Base-by-base conservation (phyloP, 2,888 invertebrate species). In the Mesorhabditis belari region DNA sequence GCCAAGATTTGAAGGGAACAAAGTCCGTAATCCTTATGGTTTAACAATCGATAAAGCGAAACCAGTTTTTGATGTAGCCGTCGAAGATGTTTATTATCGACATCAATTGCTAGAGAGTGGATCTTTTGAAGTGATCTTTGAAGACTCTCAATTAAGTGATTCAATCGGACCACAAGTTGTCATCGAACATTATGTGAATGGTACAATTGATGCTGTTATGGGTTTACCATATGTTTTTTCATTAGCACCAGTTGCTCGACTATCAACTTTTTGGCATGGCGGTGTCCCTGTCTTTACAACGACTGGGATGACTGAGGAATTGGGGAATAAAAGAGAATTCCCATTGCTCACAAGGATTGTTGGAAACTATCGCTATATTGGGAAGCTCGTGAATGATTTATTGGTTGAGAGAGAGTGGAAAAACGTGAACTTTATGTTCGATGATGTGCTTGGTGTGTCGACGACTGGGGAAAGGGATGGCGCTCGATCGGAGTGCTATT, bases 211-310 rank as follows among this genome's bases (percentile, higher is more conserved):
- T 83, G 90, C 88, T 5, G 89, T 91, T 77, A 86, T 91, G 81
- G 91, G 91, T 0, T 88, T 91, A 44, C 88, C 90, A n/a, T 90
- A 90, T 82, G 89, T 90, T 78, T 91, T 91, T 82, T 90, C 89
- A 5, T 86, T 91, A 77, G 90, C 90, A 0, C 90, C 90, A 4
- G 89, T 91, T 12, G 88, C 90, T 3, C 57, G 79, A 23, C 70
- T 80, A 66, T 68, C 69, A 5, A 67, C 70, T 25, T 77, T 71
- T 56, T 79, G 91, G 90, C 55, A 63, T 12, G 60, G 64, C 49
- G 81, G 81, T 6, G 80, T 90, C 57, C 91, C 91, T 0, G 87
- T 91, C 2, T 81, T 91, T 55, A 90, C 90, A 0, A 87, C 90
- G 0, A 89, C 89, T 0, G 91, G 88, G 3, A 88, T 88, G 77